A percentile compares a stretch with the other conserved stretches of the same genome.
These are phyloP conservation scores for Lagopus muta DNA, from an alignment of 2,113 vertebrate genomes.

Conservation along the genomic window DNA sequence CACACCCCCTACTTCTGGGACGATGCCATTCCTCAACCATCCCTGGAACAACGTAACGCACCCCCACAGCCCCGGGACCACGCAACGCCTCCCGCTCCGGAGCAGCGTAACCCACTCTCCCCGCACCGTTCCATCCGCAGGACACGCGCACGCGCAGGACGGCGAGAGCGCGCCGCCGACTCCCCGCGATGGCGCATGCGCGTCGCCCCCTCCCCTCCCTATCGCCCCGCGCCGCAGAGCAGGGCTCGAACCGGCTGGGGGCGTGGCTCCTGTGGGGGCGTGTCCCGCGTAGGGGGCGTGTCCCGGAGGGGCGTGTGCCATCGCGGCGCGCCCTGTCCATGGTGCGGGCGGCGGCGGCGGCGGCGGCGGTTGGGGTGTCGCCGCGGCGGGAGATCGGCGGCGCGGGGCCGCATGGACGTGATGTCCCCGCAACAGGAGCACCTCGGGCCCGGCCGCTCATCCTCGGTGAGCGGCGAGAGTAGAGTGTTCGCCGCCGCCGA, in stretches of 20 bases:
- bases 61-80: too few species aligned
- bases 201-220: rapidly evolving
- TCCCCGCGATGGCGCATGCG: background rate
- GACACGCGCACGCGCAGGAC: background rate
- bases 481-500: slow-evolving; percentile 65
- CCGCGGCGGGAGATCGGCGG: background rate
- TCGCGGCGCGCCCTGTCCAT: slow-evolving; percentile 21
- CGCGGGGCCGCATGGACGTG: slow-evolving; percentile 65
- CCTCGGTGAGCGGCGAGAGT: slow-evolving; percentile 76
- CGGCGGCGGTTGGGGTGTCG: background rate
- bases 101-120: background rate
- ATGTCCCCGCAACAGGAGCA: slow-evolving; percentile 82
- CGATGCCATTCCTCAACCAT: too few species aligned
- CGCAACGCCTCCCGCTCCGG: too few species aligned
- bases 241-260: background rate
- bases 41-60: too few species aligned
- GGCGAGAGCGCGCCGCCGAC: background rate
- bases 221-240: rapidly evolving
- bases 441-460: slow-evolving; percentile 76
- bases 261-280: background rate
- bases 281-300: background rate
- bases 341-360: slow-evolving; percentile 12
- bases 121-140: too few species aligned
- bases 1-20: too few species aligned
- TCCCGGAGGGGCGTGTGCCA: background rate